Conservation (phyloP, 2,113 vertebrate species). For the Manacus vitellinus region DNA sequence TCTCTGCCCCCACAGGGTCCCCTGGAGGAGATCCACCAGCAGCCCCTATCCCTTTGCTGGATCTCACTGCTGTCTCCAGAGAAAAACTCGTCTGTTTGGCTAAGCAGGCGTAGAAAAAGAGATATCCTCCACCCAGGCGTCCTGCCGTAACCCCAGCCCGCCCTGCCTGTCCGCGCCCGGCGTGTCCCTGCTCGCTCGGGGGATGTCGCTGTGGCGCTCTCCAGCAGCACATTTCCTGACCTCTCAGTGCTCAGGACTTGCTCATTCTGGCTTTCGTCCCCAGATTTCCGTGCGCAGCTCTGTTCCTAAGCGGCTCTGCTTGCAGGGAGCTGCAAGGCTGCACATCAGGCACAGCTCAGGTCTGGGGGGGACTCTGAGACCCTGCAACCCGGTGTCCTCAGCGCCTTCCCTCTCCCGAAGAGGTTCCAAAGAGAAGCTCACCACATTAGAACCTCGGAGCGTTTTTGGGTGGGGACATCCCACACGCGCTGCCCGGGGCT, state of each 20-base stretch:
- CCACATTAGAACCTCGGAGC: accelerated
- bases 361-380: not conserved
- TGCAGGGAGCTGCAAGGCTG: not conserved
- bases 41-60: not conserved
- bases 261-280: not conserved
- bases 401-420: not conserved
- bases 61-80: not conserved
- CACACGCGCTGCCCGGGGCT: accelerated
- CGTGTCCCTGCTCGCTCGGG: not conserved
- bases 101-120: not conserved
- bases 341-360: not conserved
- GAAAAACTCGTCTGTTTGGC: not conserved
- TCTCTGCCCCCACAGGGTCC: accelerated
- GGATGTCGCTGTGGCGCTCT: conserved; percentile 26
- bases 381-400: not conserved
- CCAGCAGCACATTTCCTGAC: not conserved
- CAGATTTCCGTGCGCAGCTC: not conserved
- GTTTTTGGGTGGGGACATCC: not conserved
- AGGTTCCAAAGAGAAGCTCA: not conserved
- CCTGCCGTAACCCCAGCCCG: not conserved
- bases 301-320: not conserved
- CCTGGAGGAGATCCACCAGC: not conserved
- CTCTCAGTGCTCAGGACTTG: not conserved
- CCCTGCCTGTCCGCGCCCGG: not conserved
- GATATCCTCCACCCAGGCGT: accelerated